Evolutionary conservation across 1,140 invertebrate species (phyloP).

Genomic region (Penaeus japonicus): DNA sequence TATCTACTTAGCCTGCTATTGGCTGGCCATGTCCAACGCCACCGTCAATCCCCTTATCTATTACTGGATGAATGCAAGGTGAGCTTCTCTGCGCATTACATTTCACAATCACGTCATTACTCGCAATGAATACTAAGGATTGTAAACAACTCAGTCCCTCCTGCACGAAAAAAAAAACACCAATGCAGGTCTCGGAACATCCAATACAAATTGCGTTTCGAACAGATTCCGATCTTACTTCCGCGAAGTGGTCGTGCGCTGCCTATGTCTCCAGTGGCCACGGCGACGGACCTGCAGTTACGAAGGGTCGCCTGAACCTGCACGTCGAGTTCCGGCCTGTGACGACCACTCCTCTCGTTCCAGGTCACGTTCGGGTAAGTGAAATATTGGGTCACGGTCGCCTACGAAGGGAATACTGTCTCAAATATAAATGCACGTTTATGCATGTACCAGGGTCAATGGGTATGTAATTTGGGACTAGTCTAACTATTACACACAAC

Average conservation of each 20-base stretch:
- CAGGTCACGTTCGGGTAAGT: slow-evolving; percentile 26
- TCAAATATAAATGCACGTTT: no score
- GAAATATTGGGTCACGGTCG: no score
- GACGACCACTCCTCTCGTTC: slow-evolving; percentile 37
- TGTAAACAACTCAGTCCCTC: background rate
- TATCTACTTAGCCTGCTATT: slow-evolving; percentile 82
- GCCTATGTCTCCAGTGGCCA: slow-evolving; percentile 32
- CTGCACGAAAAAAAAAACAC: background rate
- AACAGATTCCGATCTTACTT: slow-evolving; percentile 39
- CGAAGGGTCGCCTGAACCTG: slow-evolving; percentile 11
- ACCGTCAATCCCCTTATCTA: slow-evolving; percentile 93
- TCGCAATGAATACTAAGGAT: background rate
- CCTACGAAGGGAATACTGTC: no score
- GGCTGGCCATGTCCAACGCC: slow-evolving; percentile 90
- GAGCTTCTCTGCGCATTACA: slow-evolving; percentile 33
- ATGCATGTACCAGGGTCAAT: no score
- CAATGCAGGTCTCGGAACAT: background rate
- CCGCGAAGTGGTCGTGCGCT: slow-evolving; percentile 35
- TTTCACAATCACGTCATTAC: background rate
- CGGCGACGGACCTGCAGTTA: slow-evolving; percentile 2
- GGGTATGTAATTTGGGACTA: no score
- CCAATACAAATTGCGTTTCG: background rate
- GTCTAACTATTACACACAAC: no score
- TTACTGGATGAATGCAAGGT: slow-evolving; percentile 90
- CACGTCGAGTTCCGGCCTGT: background rate